Conservation (phyloP, 2,797 vertebrate species). For the Apodemus agrarius region DNA sequence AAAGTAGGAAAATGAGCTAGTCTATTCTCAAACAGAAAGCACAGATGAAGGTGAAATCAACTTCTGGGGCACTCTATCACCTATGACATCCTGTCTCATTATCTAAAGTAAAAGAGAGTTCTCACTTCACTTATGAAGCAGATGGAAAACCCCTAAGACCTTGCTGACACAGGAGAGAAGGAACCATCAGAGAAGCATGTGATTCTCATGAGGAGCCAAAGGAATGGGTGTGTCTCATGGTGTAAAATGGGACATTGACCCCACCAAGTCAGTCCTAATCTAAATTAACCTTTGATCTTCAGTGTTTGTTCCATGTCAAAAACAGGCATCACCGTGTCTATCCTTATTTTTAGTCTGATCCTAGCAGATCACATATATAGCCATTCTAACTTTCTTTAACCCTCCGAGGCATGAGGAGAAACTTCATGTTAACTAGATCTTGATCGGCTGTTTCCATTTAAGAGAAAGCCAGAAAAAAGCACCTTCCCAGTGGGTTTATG, state of each 20-base stretch:
- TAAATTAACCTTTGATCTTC: background rate
- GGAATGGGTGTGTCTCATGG: background rate
- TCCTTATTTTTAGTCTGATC: background rate
- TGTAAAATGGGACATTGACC: constrained; percentile 22
- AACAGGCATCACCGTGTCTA: background rate
- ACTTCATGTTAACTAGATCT: background rate
- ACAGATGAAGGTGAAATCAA: constrained; percentile 76
- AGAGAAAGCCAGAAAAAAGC: background rate
- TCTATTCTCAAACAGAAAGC: constrained; percentile 61
- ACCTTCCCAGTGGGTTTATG: background rate
- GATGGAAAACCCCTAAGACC: constrained; percentile 43
- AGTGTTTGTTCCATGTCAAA: background rate
- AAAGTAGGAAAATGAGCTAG: constrained; percentile 71
- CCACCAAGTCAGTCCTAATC: background rate
- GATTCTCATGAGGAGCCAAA: background rate
- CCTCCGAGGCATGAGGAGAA: background rate
- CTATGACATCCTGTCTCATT: constrained; percentile 43
- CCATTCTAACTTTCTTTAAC: background rate
- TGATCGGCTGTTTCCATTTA: background rate
- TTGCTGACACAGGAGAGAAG: constrained; percentile 9
- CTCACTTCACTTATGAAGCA: constrained; percentile 10
- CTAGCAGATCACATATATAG: background rate
- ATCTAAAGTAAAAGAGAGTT: constrained; percentile 39
- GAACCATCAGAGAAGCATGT: background rate
- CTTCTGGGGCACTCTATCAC: constrained; percentile 50